phyloP scores from a whole-genome alignment of 2,797 vertebrate species.

The Crocodylus rhombifer region DNA sequence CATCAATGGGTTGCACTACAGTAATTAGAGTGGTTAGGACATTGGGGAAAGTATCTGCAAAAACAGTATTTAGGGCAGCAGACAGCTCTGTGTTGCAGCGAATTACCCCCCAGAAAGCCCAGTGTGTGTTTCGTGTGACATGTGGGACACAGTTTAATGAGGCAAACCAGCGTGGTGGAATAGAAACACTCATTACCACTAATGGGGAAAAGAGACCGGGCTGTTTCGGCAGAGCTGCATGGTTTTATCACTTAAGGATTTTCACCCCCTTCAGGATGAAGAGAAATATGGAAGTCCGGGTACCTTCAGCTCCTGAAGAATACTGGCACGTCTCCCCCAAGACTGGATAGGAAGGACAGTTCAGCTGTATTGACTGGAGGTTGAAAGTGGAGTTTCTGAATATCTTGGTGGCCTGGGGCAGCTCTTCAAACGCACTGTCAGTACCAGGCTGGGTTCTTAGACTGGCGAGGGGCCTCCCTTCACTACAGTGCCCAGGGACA shows the following conservation, averaged over 20 bases:
- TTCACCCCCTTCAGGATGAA: neutral
- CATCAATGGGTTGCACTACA: neutral
- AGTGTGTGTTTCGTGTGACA: neutral
- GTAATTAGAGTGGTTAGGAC: too few relatives aligned
- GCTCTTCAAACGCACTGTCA: slow-evolving; percentile 82
- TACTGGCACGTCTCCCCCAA: slow-evolving; percentile 89
- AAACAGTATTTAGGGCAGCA: neutral
- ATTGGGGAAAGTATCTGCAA: neutral
- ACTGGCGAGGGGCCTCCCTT: slow-evolving; percentile 77
- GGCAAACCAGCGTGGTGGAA: neutral
- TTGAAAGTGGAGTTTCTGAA: slow-evolving; percentile 85
- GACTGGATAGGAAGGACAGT: slow-evolving; percentile 85
- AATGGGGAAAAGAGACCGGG: neutral
- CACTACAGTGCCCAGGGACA: slow-evolving; percentile 74
- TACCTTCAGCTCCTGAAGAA: slow-evolving; percentile 89
- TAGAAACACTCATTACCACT: neutral
- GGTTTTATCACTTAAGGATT: too few relatives aligned
- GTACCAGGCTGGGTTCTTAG: slow-evolving; percentile 70
- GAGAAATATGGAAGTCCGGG: neutral
- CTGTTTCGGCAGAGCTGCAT: neutral
- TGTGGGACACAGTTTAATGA: neutral
- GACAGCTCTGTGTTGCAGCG: neutral
- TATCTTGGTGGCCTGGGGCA: slow-evolving; percentile 81
- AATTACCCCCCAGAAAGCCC: neutral
- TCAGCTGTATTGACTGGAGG: slow-evolving; percentile 87